Base-by-base conservation (phyloP, 2,888 invertebrate species). In the Eupsilia transversa region DNA sequence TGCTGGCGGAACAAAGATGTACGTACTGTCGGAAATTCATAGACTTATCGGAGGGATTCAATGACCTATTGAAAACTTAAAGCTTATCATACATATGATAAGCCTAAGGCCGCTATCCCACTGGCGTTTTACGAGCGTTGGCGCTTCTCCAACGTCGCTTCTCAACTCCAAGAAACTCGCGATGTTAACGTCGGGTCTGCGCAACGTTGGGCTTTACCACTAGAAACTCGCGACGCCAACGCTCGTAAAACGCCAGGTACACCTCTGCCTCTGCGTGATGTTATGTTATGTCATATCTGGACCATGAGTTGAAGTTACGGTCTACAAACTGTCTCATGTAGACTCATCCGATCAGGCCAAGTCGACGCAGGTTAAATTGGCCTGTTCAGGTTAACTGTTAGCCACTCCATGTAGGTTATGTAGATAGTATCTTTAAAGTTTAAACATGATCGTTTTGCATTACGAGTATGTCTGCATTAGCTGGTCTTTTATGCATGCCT, bases 1-100 rank as follows among this genome's bases (percentile, higher is more conserved):
- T 77, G 61, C 52, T 54, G 63, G 63, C 49, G 66, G 67, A 80
- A 76, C 75, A 65, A 72, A 83, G 69, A 67, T 63, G 60, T 54
- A 68, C 41, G 6, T 35, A 61, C 33, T 52, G 60, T 56, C 23
- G 49, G 52, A 59, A 61, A 56, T 35, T 54, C 35, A 60, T 38
- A 57, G 20, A 63, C 38, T 49, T 30, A n/a, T 54, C 30, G 20
- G 3, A 61, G 43, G 30, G 56, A 72, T 65, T 72, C 59, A 74
- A 43, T 72, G 49, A 66, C 43, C 54, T 67, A 74, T 57, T 57
- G 43, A 69, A 71, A 68, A n/a, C 63, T 72, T 72, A 43, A 33
- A n/a, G 10, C 12, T n/a, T n/a, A n/a, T n/a, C n/a, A n/a, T n/a
- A n/a, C n/a, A n/a, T n/a, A n/a, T n/a, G n/a, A n/a, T n/a, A n/a